phyloP scores from a whole-genome alignment of 2,888 invertebrate genomes.

The Ochropacha duplaris region DNA sequence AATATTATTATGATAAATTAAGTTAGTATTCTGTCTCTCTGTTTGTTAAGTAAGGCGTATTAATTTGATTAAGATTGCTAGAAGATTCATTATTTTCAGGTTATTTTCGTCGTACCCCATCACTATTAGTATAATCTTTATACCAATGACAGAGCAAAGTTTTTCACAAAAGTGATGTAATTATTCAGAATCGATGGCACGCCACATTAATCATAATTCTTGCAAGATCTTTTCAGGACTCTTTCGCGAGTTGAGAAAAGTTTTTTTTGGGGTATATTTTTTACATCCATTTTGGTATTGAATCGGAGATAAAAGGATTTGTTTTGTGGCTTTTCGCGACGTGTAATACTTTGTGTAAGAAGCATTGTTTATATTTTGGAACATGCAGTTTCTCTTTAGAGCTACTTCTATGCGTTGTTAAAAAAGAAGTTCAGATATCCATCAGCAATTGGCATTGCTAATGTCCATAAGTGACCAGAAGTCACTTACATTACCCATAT shows the following conservation, averaged over 20 bases:
- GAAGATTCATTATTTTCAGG: too few relatives aligned
- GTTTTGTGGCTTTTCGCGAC: not conserved
- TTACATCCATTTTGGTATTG: constrained; percentile 4
- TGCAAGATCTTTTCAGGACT: constrained; percentile 11
- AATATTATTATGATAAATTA: too few relatives aligned
- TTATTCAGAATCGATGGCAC: constrained; percentile 34
- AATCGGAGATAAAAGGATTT: not conserved
- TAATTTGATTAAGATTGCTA: too few relatives aligned
- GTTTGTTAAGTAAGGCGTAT: too few relatives aligned
- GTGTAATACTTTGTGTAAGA: not conserved
- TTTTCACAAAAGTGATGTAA: constrained; percentile 12
- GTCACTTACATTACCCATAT: too few relatives aligned
- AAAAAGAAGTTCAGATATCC: too few relatives aligned
- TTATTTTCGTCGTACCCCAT: not conserved
- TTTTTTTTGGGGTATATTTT: constrained; percentile 11
- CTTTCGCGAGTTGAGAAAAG: constrained; percentile 9
- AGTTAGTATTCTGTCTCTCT: too few relatives aligned
- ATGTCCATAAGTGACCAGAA: too few relatives aligned
- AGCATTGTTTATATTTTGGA: too few relatives aligned
- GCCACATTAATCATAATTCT: constrained; percentile 42
- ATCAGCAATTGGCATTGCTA: too few relatives aligned
- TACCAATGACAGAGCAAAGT: not conserved
- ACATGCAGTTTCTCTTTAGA: too few relatives aligned
- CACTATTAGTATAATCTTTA: not conserved
- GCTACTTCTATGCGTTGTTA: too few relatives aligned